Evolutionary conservation across 2,888 invertebrate species (phyloP).

Genomic region (Scaptomyza parva): DNA sequence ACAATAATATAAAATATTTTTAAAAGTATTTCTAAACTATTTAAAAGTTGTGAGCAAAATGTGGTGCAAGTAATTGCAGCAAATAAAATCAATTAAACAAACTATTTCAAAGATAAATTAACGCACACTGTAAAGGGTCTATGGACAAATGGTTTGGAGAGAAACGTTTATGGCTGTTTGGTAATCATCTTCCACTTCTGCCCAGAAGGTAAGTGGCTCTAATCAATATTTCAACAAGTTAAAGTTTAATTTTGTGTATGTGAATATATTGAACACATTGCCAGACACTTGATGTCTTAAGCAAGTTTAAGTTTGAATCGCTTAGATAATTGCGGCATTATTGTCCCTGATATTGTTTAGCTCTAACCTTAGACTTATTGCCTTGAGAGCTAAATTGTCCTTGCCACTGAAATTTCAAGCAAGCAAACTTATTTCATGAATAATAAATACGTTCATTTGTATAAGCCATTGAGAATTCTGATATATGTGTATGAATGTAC

Average conservation of each 20-base stretch:
- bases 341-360: constrained; percentile 61
- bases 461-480: constrained; percentile 5
- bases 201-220: constrained; percentile 90
- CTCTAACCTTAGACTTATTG: constrained; percentile 40
- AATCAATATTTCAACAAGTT: neutral
- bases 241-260: neutral
- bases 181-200: constrained; percentile 93
- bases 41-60: constrained; percentile 16
- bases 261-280: neutral
- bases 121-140: constrained; percentile 71
- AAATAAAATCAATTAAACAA: constrained; percentile 1
- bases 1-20: neutral
- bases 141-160: constrained; percentile 98
- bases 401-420: constrained; percentile 22
- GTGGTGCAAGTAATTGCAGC: constrained; percentile 11
- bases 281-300: constrained; percentile 38
- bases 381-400: constrained; percentile 21
- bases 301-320: constrained; percentile 53
- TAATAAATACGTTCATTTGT: neutral
- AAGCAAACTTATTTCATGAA: neutral
- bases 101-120: constrained; percentile 2
- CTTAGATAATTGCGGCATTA: constrained; percentile 40
- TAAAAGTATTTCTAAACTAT: neutral
- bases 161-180: constrained; percentile 95
- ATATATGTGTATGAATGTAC: neutral